These are phyloP conservation scores for Eudemis profundana DNA, from an alignment of 2,888 invertebrate species.

Conservation along the genomic window DNA sequence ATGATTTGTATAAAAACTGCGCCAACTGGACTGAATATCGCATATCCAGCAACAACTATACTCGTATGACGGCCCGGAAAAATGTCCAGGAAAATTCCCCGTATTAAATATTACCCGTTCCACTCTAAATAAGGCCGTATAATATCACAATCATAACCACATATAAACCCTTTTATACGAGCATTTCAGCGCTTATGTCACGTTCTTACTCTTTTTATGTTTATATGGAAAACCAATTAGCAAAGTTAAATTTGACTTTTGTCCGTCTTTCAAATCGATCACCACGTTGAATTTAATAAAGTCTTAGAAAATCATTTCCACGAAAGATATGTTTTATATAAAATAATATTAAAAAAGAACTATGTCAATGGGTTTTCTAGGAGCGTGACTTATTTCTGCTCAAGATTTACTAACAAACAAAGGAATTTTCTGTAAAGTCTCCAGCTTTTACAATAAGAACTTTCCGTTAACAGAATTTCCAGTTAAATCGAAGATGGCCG, in stretches of 20 bases:
- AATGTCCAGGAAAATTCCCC: conserved; percentile 9
- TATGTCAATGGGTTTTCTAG: neutral
- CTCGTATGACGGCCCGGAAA: conserved; percentile 20
- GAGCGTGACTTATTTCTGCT: neutral
- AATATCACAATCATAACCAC: neutral
- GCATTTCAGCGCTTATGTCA: conserved; percentile 14
- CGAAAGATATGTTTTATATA: neutral
- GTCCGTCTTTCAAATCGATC: conserved; percentile 18
- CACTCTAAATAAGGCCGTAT: neutral
- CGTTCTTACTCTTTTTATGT: conserved; percentile 22
- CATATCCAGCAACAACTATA: conserved; percentile 36
- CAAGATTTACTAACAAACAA: neutral
- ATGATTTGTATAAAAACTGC: conserved; percentile 26
- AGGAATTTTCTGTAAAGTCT: conserved; percentile 2
- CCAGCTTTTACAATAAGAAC: neutral
- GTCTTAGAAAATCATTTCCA: neutral
- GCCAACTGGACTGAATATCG: conserved; percentile 32
- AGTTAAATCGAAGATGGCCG: neutral
- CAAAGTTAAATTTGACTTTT: conserved; percentile 29
- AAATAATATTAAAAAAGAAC: neutral
- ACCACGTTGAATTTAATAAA: conserved; percentile 18
- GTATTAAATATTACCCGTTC: conserved; percentile 34
- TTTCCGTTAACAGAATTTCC: neutral
- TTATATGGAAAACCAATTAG: conserved; percentile 28
- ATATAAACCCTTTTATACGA: conserved; percentile 23